A percentile compares a stretch with the other conserved stretches of the same genome.
Conservation (phyloP, 2,888 invertebrate species). For the Dasysyrphus tricinctus region DNA sequence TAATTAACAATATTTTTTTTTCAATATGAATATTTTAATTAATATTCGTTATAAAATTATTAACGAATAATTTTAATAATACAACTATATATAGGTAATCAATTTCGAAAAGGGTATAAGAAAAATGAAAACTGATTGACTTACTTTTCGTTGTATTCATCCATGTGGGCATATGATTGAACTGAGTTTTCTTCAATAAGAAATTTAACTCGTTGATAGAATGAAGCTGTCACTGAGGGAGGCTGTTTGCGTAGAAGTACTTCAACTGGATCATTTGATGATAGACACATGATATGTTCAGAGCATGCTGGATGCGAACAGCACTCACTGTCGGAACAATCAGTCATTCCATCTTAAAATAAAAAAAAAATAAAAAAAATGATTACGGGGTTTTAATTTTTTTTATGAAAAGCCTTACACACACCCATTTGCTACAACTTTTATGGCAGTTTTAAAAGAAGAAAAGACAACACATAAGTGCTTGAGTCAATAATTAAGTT, state of each 20-base stretch:
- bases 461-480: no score
- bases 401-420: no score
- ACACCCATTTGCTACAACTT: no score
- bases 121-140: conserved; percentile 83
- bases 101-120: conserved; percentile 3
- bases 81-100: not conserved
- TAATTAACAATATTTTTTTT: not conserved
- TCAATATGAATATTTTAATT: not conserved
- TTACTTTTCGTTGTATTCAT: conserved; percentile 99
- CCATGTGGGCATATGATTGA: conserved; percentile 98
- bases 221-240: conserved; percentile 97
- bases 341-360: conserved; percentile 95
- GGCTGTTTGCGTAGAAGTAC: conserved; percentile 98
- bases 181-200: conserved; percentile 99
- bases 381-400: no score
- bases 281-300: conserved; percentile 96
- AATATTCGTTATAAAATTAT: not conserved
- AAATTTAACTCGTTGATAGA: conserved; percentile 98
- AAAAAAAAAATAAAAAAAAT: not conserved
- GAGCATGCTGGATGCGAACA: conserved; percentile 94
- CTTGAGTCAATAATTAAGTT: no score
- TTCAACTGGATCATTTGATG: conserved; percentile 98
- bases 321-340: conserved; percentile 99
- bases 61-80: no score
- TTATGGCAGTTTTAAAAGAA: no score